A percentile compares a stretch with the other conserved stretches of the same genome.
phyloP scores from a whole-genome alignment of 92 coral and sea anemone genomes.

The Epizoanthus stellaris region DNA sequence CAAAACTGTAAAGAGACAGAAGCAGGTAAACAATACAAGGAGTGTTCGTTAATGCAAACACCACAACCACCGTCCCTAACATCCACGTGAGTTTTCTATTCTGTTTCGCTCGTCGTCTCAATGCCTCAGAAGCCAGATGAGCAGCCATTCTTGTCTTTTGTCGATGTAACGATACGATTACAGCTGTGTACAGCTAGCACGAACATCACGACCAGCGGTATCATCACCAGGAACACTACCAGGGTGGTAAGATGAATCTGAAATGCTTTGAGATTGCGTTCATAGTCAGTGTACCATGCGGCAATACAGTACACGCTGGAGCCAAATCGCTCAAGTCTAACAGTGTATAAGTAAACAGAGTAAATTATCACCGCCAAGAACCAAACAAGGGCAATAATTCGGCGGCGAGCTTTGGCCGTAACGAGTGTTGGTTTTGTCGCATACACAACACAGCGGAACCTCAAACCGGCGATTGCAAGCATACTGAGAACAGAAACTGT shows the following conservation, averaged over 20 bases:
- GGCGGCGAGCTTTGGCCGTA: background rate
- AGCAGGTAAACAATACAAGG: background rate
- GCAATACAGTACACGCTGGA: no score
- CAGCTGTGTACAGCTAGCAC: no score
- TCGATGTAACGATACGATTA: background rate
- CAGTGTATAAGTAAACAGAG: background rate
- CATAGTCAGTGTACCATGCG: no score
- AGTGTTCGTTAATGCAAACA: background rate
- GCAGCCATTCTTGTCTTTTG: background rate
- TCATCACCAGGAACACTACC: no score
- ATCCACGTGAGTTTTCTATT: background rate
- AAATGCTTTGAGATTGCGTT: no score
- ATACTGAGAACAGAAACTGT: slow-evolving; percentile 7
- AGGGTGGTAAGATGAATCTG: no score
- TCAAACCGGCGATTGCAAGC: slow-evolving; percentile 14
- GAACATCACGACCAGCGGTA: no score
- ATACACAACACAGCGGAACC: background rate
- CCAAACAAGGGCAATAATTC: slow-evolving; percentile 19
- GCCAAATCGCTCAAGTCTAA: no score
- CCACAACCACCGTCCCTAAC: background rate
- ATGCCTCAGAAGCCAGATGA: no score
- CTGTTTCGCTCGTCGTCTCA: no score
- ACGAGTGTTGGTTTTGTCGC: background rate
- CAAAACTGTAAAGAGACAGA: background rate
- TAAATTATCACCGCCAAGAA: background rate